Evolutionary conservation across 2,797 vertebrate genomes (phyloP), one percentile per base, ranked within the genome.

Genomic region (Setipinna tenuifilis): DNA sequence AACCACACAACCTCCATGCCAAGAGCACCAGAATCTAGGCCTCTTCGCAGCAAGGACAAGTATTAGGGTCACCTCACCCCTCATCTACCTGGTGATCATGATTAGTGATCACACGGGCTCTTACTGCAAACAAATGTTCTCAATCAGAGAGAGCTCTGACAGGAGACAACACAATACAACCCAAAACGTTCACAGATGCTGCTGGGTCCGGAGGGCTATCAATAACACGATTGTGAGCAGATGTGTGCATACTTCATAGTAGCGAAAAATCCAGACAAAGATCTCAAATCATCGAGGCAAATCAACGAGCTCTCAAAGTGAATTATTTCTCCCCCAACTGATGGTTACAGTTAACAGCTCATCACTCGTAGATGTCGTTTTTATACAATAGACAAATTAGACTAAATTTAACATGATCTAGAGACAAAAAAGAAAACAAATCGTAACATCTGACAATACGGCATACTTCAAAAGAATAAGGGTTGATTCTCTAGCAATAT

Each of bases 241-340:
- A 71, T 71, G 65, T 31, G 65, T 71, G 28, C 65, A 35, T 35
- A 31, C 68, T 75, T 75, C 68, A 75, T 31, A 75, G 31, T 75
- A 16, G 16, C 68, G 10, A 65, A 78, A 41, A 78, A 35, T 78
- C 71, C 6, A 78, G 35, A 78, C 71, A 41, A 78, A 78, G 71
- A 35, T 78, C 16, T 78, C 35, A 44, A 78, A 44, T 44, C 35
- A 44, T 78, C 35, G 16, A 21, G 71, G 16, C 31, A 44, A 78
- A 78, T 54, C 50, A 54, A 75, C 68, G 35, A 78, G 35, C 35
- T 44, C 14, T 75, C 68, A 75, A 75, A 75, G 68, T 31, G 17
- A 75, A 75, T 35, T 1, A 44, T 19, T n/a, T 44, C 17, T 44
- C 68, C 71, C 19, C 50, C 17, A 4, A 78, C 16, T 78, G 31